These are phyloP conservation scores for Thereva unica DNA, from an alignment of 2,888 invertebrate species.

Conservation along the genomic window DNA sequence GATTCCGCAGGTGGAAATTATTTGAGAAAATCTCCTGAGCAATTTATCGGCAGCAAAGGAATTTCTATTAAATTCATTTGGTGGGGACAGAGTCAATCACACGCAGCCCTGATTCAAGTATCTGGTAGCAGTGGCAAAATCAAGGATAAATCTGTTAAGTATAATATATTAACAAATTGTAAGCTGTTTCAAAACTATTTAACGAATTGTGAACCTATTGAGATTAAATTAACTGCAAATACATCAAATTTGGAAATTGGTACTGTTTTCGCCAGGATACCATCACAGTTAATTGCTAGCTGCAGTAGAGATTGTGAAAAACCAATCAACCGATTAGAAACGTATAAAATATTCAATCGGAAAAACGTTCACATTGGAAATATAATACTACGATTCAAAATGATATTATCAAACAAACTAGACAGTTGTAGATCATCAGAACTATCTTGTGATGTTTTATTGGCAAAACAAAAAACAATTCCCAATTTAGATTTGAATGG, in stretches of 20 bases:
- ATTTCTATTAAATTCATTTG: slow-evolving; percentile 47
- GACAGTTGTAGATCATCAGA: slow-evolving; percentile 5
- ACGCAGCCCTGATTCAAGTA: slow-evolving; percentile 43
- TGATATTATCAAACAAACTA: slow-evolving; percentile 29
- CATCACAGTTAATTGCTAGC: slow-evolving; percentile 28
- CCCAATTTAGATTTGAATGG: slow-evolving; percentile 15
- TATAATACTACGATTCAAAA: slow-evolving; percentile 27
- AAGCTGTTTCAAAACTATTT: slow-evolving; percentile 52
- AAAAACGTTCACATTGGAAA: slow-evolving; percentile 37
- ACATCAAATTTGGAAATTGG: slow-evolving; percentile 43
- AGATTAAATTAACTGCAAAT: slow-evolving; percentile 44
- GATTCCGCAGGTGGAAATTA: slow-evolving; percentile 39
- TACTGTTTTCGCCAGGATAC: slow-evolving; percentile 32
- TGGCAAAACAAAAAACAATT: background rate
- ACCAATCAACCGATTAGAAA: background rate
- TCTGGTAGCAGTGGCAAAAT: slow-evolving; percentile 44
- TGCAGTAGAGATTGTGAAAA: background rate
- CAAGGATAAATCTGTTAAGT: slow-evolving; percentile 44
- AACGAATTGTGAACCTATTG: slow-evolving; percentile 49
- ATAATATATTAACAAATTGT: slow-evolving; percentile 47
- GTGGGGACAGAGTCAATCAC: slow-evolving; percentile 48
- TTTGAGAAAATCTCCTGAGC: slow-evolving; percentile 37
- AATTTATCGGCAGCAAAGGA: slow-evolving; percentile 40
- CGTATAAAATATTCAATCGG: slow-evolving; percentile 38
- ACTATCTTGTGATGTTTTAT: background rate